Conservation (phyloP, 2,113 vertebrate genomes). For the Pangasianodon gigas region DNA sequence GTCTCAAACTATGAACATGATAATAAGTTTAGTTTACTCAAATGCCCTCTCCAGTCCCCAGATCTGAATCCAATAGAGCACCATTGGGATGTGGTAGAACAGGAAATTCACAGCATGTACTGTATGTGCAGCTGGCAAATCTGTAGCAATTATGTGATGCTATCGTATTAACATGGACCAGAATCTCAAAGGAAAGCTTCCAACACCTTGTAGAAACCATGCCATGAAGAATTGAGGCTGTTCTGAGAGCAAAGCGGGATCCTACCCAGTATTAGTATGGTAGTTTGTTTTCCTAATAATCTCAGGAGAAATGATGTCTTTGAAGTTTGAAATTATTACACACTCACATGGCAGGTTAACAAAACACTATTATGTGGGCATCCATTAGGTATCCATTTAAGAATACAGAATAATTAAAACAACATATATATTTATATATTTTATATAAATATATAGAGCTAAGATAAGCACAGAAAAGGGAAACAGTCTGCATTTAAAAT, state of each 20-base stretch:
- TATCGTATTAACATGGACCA: not conserved
- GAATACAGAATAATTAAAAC: not conserved
- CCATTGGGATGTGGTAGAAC: not conserved
- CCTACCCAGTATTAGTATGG: not conserved
- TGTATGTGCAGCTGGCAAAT: not conserved
- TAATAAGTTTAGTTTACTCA: not conserved
- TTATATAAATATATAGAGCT: not conserved
- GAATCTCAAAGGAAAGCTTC: not conserved
- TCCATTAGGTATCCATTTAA: not conserved
- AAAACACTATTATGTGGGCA: not conserved
- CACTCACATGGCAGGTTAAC: not conserved
- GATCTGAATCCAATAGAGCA: not conserved
- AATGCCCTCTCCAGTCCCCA: not conserved
- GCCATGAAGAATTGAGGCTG: not conserved
- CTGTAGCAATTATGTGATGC: not conserved
- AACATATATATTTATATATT: not conserved
- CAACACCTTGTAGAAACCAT: not conserved
- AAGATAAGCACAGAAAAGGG: not conserved
- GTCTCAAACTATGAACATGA: not conserved
- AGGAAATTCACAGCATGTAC: not conserved
- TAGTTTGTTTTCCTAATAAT: not conserved
- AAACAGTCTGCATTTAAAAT: not conserved
- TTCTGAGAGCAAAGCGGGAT: not conserved
- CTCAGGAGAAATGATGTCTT: not conserved
- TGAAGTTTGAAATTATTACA: not conserved